Evolutionary conservation across 2,797 vertebrate genomes (phyloP), one percentile per base, ranked within the genome.

Genomic region (Gymnothorax javanicus): DNA sequence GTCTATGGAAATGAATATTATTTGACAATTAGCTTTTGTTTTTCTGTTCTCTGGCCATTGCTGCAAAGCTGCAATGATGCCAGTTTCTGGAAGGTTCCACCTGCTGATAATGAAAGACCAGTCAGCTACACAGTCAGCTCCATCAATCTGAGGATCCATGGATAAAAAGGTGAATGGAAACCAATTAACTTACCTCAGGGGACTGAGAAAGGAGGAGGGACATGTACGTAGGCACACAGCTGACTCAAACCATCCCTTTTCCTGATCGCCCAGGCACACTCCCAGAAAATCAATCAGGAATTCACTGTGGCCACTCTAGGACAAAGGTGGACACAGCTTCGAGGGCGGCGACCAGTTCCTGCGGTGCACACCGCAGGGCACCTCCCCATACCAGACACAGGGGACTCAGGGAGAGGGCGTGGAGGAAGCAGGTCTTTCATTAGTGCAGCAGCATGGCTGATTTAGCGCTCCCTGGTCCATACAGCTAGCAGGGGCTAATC

Each of bases 401-500:
- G 56, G 33, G 69, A 13, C 33, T 15, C 7, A 4, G 75, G 25
- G 71, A 43, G 73, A 4, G 73, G 73, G 50, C 52, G 54, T 25
- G 43, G 86, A 79, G 84, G 62, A 84, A 73, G 75, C 83, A 67
- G 71, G 43, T 58, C 85, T 89, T 89, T 87, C 86, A 89, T 87
- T 87, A 89, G 88, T 11, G 20, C 50, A 83, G 77, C 79, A 60
- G 67, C 86, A 58, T 20, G 84, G 83, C 84, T 89, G 86, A 85
- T 85, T 83, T 71, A 77, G 71, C 69, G 82, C n/a, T 43, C 57
- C 23, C 20, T 27, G 59, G 81, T 87, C 64, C 69, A 33, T 23
- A 8, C 8, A 84, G 86, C 85, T 60, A 88, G 60, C 82, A n/a
- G 25, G 69, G 82, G 23, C 86, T 89, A 89, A 93, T 93, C 91